phyloP scores from a whole-genome alignment of 92 coral and sea anemone genomes.

The Epizoanthus ramosus region DNA sequence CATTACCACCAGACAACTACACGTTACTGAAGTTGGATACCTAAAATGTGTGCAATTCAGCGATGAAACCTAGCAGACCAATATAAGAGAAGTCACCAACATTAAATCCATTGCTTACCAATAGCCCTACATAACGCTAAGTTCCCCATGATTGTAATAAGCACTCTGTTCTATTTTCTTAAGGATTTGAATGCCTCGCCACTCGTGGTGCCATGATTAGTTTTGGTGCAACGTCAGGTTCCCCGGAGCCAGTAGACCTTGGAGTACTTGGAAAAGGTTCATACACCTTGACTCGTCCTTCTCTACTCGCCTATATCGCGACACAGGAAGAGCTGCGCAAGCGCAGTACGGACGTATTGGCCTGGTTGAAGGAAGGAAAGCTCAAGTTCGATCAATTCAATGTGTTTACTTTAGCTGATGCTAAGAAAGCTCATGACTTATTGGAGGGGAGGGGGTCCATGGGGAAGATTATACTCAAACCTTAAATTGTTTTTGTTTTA shows the following conservation, averaged over 20 bases:
- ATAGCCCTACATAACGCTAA: too few species aligned
- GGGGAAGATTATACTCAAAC: conserved; percentile 66
- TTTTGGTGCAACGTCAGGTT: conserved; percentile 64
- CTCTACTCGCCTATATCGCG: conserved; percentile 50
- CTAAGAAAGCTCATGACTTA: conserved; percentile 62
- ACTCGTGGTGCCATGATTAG: conserved; percentile 58
- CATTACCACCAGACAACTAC: too few species aligned
- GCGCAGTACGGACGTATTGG: conserved; percentile 65
- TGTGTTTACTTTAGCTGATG: conserved; percentile 58
- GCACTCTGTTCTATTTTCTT: background rate
- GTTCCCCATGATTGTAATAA: too few species aligned
- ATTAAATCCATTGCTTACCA: too few species aligned
- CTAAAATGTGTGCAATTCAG: too few species aligned
- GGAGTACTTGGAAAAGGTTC: conserved; percentile 50
- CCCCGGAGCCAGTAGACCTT: conserved; percentile 58
- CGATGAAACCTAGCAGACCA: too few species aligned
- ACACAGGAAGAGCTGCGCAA: conserved; percentile 52
- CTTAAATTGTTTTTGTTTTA: conserved; percentile 28
- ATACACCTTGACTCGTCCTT: conserved; percentile 52
- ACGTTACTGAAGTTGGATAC: too few species aligned
- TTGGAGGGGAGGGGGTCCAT: conserved; percentile 64
- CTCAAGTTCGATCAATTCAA: conserved; percentile 59
- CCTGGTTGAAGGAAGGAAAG: conserved; percentile 58
- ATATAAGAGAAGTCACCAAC: too few species aligned
- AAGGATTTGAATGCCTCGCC: conserved; percentile 68